phyloP scores from a whole-genome alignment of 2,888 invertebrate genomes.

The Elysia crispata region DNA sequence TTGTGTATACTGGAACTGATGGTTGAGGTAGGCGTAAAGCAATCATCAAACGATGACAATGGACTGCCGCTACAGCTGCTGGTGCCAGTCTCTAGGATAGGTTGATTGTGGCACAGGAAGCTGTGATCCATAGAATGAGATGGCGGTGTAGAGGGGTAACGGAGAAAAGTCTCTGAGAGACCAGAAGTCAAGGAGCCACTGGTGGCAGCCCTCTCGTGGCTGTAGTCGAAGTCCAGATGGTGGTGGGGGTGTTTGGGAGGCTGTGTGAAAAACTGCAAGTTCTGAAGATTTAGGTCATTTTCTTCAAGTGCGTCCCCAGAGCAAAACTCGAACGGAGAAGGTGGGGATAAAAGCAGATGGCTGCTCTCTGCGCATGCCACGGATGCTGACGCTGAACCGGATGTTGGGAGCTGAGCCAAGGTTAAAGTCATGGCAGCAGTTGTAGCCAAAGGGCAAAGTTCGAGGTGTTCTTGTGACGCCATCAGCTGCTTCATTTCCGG shows the following conservation, averaged over 20 bases:
- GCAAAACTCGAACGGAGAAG: conserved; percentile 37
- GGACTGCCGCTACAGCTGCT: not conserved
- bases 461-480: conserved; percentile 3
- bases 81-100: not conserved
- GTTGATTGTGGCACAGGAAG: not conserved
- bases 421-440: conserved; percentile 32
- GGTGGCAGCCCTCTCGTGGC: no score
- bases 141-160: no score
- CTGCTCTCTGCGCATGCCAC: no score
- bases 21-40: conserved; percentile 20
- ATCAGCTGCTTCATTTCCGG: conserved; percentile 34
- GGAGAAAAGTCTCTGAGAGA: no score
- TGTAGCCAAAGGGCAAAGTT: conserved; percentile 15
- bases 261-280: no score
- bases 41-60: conserved; percentile 30
- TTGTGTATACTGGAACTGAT: no score
- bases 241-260: conserved; percentile 6
- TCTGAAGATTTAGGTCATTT: no score
- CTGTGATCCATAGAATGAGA: not conserved
- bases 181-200: no score
- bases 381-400: no score
- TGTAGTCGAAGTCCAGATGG: not conserved
- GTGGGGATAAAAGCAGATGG: conserved; percentile 6
- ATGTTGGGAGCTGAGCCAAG: conserved; percentile 6
- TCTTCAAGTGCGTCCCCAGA: not conserved